Conservation (phyloP, 2,113 vertebrate species). For the Nanorana parkeri region DNA sequence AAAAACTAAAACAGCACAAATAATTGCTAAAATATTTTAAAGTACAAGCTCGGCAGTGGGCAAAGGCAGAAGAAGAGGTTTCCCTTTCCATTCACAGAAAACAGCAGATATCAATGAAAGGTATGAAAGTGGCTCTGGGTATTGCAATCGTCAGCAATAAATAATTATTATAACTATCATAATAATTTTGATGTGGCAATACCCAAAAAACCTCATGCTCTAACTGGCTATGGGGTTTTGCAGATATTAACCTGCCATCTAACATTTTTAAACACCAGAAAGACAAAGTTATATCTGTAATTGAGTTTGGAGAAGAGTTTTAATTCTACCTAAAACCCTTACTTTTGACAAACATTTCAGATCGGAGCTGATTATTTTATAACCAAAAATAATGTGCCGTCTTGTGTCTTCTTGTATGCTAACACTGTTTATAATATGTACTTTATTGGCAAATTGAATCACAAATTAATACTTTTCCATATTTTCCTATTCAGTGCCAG, state of each 20-base stretch:
- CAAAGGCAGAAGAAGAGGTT: slow-evolving; percentile 80
- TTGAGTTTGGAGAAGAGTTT: too few relatives aligned
- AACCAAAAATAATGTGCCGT: background rate
- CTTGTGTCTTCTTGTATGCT: background rate
- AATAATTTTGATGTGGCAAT: slow-evolving; percentile 19
- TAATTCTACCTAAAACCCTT: too few relatives aligned
- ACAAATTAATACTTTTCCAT: background rate
- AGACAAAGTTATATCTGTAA: background rate
- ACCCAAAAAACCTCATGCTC: background rate
- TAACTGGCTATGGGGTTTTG: background rate
- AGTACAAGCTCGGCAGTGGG: slow-evolving; percentile 79
- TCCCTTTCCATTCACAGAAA: slow-evolving; percentile 77
- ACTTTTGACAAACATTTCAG: too few relatives aligned
- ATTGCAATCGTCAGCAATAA: background rate
- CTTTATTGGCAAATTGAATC: too few relatives aligned
- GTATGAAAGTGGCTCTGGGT: slow-evolving; percentile 63
- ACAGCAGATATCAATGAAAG: slow-evolving; percentile 78
- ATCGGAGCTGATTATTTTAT: too few relatives aligned
- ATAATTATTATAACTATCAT: background rate
- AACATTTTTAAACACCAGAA: slow-evolving; percentile 36
- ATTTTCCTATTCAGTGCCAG: slow-evolving; percentile 60
- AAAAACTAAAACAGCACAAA: background rate
- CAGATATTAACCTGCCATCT: background rate
- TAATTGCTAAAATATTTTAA: slow-evolving; percentile 72
- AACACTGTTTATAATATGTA: background rate